Base-by-base conservation (phyloP, 53 echinoderm and acorn worm species). In the Astropecten irregularis region DNA sequence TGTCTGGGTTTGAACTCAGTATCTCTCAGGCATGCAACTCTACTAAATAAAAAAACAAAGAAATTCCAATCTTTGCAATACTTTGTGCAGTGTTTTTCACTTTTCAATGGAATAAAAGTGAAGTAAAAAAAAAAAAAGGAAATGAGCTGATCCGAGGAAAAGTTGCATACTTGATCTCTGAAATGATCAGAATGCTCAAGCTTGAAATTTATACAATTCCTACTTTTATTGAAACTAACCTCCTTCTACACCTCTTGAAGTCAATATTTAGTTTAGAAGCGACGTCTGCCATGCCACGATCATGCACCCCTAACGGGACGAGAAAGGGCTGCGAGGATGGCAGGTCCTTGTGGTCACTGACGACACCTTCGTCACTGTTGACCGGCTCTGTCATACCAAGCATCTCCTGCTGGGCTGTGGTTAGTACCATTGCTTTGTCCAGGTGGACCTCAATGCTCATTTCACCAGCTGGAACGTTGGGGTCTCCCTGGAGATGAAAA, bases 401-500 rank as follows among this genome's bases (percentile, higher is more conserved):
- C 1, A 82, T 86, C 61, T 87, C 31, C 73, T 99, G 99, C 26
- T 94, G 85, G 3, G 55, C 66, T 15, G 10, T 65, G 36, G 55
- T 76, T 30, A 99, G 89, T 3, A 99, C 87, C 92, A 99, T 85
- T 16, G 94, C 88, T 47, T 94, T 60, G 30, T 92, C 88, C 0
- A 99, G 86, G 59, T 94, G 88, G 10, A 90, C 99, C 59, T 90
- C 86, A 9, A 99, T 61, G 54, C 92, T 92, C 28, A 92, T 48
- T 83, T 99, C 92, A 47, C 83, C 68, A 7, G 99, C 94, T 28
- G 99, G 99, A 0, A 99, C 99, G 69, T 99, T 99, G n/a, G 99
- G 99, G 83, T 99, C 94, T 72, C 94, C 99, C 99, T 99, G 81
- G 25, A 28, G 27, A 29, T 22, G 6, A 21, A 40, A 37, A 10